A percentile compares a stretch with the other conserved stretches of the same genome.
Conservation (phyloP, 2,888 invertebrate species). For the Drosophila prostipennis region DNA sequence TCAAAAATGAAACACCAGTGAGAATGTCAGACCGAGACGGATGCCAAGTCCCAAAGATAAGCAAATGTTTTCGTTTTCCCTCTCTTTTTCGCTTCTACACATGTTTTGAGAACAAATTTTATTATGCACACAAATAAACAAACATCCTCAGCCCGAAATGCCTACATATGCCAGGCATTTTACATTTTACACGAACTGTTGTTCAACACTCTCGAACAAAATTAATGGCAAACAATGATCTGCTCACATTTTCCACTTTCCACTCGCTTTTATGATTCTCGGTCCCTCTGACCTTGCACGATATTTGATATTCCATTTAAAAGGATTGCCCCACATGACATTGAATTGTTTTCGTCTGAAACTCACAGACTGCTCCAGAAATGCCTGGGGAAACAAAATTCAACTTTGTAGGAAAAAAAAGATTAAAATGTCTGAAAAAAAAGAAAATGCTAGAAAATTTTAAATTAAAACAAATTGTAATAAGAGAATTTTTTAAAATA, state of each 20-base stretch:
- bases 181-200: conserved; percentile 30
- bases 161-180: conserved; percentile 65
- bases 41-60: conserved; percentile 59
- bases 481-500: too few species aligned
- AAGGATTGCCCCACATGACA: conserved; percentile 11
- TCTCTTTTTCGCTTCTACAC: conserved; percentile 48
- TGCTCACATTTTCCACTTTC: conserved; percentile 2
- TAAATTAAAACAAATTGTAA: too few species aligned
- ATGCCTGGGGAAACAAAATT: background rate
- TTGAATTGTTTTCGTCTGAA: background rate
- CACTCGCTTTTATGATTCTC: conserved; percentile 6
- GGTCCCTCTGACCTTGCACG: conserved; percentile 15
- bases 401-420: background rate
- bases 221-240: conserved; percentile 21
- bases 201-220: conserved; percentile 55
- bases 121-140: conserved; percentile 71
- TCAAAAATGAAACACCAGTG: conserved; percentile 78
- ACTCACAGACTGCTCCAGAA: conserved; percentile 5
- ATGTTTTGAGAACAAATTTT: conserved; percentile 73
- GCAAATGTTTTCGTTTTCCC: conserved; percentile 70
- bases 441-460: too few species aligned
- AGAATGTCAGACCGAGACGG: conserved; percentile 68
- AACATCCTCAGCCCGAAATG: conserved; percentile 35
- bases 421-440: too few species aligned
- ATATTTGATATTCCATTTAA: conserved; percentile 19